Evolutionary conservation across 35 echinoderm and acorn worm genomes (phyloP), one percentile per base, ranked within the genome.

Genomic region (Chiridota heheva): DNA sequence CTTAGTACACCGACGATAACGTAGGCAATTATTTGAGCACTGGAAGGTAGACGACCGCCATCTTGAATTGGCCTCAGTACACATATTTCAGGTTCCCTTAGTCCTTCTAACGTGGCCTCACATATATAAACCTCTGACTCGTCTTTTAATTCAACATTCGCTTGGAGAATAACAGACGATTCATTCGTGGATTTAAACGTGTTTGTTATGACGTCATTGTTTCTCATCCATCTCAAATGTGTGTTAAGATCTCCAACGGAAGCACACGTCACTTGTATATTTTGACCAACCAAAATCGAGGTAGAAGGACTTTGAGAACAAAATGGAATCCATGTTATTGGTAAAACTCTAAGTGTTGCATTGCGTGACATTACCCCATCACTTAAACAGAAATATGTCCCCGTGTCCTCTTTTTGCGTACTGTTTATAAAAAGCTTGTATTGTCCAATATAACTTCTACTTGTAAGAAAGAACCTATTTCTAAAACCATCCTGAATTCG

Each of bases 181-280:
- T 58, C 55, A 78, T 60, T 78, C 51, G 62, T 58, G 26, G 0
- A 18, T 27, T 58, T 33, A n/a, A 27, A 59, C 4, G 37, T 22
- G 2, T 8, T 42, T 0, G 33, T 36, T 24, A 78, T 78, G 36
- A 78, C 75, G 49, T 78, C 47, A 61, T 59, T 78, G 33, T 78
- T 78, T 20, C 75, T 78, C 75, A 78, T 78, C 75, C 75, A 78
- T 7, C 75, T 34, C 29, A 78, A 57, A n/a, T 40, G 18, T n/a
- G 75, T 78, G 6, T 27, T 22, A 10, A 42, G 2, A 60, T 78
- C 75, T 60, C 75, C 75, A 15, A 22, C 35, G 18, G 75, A 78
- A 22, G 17, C 40, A 42, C 75, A 78, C 4, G 39, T 20, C 5
- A 78, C 62, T 15, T 78, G 31, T 37, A 78, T 20, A 4, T 62